Base-by-base conservation (phyloP, 2,113 vertebrate species). In the Conger conger region DNA sequence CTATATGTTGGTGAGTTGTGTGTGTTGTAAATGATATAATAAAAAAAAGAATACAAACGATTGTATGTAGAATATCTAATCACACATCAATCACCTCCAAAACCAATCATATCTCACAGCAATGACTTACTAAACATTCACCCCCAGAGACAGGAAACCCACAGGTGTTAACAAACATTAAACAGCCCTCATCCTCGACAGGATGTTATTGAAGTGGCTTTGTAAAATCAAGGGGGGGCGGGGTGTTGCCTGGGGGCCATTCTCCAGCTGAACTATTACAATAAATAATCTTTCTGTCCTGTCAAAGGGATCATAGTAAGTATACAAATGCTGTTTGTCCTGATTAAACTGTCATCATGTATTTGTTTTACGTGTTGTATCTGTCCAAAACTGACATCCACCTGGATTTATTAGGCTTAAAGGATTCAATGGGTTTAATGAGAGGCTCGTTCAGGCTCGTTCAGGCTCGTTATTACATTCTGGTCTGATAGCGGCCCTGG, bases 261-360 rank as follows among this genome's bases (percentile, higher is more conserved):
- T 30, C n/a, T 73, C n/a, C 68, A 13, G n/a, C 27, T 73, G 20
- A 50, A 63, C 57, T 23, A 23, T 63, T 33, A 27, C 68, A 30
- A 7, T 73, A 33, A 73, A 73, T 73, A 73, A 73, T 73, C 68
- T 30, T 33, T 73, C 68, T 30, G 1, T 73, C n/a, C 68, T 73
- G 68, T 33, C 68, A 30, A 73, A 73, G 9, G 68, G n/a, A 73
- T 73, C 27, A 73, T 73, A 33, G 68, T 33, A 73, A 73, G n/a
- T 73, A 33, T 73, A 33, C n/a, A 13, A 73, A 73, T 73, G 68
- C 68, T 73, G 68, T n/a, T 73, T 73, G 68, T 73, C n/a, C n/a
- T 73, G 68, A 73, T 73, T 73, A 73, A 73, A 73, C n/a, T 73
- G 68, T 73, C 68, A 73, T 73, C 68, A 17, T 33, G 68, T n/a